Percentiles rank a stretch among this genome's conserved stretches.
These are phyloP conservation scores for Bubo scandiacus DNA, from an alignment of 2,113 vertebrate genomes.

Conservation along the genomic window DNA sequence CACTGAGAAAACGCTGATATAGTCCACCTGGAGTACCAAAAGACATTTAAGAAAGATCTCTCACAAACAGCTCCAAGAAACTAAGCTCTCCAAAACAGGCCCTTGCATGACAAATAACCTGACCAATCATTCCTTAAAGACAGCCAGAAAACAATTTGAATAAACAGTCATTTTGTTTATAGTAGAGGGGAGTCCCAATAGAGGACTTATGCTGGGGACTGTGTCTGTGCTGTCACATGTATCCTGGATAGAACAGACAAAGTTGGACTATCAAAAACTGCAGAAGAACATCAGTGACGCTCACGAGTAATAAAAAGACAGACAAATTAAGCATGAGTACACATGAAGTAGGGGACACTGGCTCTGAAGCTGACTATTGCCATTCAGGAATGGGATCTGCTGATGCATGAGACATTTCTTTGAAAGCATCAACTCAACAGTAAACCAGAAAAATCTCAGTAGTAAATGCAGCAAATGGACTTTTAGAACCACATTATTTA, in stretches of 20 bases:
- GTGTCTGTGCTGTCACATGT: background rate
- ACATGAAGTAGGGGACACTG: background rate
- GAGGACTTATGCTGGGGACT: background rate
- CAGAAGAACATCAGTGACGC: background rate
- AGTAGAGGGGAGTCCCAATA: background rate
- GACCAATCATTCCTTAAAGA: background rate
- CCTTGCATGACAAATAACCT: background rate
- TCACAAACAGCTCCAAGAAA: background rate
- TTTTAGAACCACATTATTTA: background rate
- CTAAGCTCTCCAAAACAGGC: background rate
- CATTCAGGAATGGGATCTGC: background rate
- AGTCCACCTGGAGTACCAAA: background rate
- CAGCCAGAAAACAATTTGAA: background rate
- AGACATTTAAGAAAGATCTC: background rate
- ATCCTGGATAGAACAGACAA: background rate
- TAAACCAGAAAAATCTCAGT: background rate
- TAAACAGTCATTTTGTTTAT: background rate
- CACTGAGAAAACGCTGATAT: background rate
- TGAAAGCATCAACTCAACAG: background rate
- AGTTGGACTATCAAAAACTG: background rate
- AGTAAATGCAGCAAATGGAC: background rate
- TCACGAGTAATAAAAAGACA: background rate
- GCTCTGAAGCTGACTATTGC: background rate
- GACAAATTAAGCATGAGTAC: background rate
- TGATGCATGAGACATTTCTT: background rate